phyloP scores from a whole-genome alignment of 2,797 vertebrate genomes.

The Melanotaenia parkinsoni region DNA sequence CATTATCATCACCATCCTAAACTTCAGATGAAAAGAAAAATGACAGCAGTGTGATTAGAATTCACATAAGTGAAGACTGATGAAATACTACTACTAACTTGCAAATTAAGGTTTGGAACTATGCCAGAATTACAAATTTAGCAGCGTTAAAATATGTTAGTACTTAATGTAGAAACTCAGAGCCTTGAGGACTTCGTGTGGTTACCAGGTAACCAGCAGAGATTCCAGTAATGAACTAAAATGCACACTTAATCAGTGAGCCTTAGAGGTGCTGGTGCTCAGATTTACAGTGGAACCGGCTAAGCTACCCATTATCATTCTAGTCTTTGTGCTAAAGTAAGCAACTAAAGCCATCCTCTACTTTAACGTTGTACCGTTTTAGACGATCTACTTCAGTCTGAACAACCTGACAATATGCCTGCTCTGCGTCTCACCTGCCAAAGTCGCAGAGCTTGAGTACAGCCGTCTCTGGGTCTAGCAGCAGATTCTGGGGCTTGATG shows the following conservation, averaged over 20 bases:
- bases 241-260: not conserved
- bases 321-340: not conserved
- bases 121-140: not conserved
- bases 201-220: not conserved
- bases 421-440: slow-evolving; percentile 87
- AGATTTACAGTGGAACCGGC: not conserved
- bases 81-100: not conserved
- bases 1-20: slow-evolving; percentile 4
- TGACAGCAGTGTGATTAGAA: not conserved
- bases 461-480: slow-evolving; percentile 98
- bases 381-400: not conserved
- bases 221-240: not conserved
- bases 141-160: not conserved
- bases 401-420: not conserved
- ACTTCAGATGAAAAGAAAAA: not conserved
- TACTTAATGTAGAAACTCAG: not conserved
- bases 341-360: not conserved
- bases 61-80: not conserved
- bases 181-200: not conserved
- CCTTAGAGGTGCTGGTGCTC: not conserved
- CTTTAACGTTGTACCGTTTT: not conserved
- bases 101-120: not conserved
- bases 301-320: not conserved
- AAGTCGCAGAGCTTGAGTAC: slow-evolving; percentile 99
- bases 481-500: slow-evolving; percentile 99